Base-by-base conservation (phyloP, 2,888 invertebrate species). In the Drepanosiphum platanoidis region DNA sequence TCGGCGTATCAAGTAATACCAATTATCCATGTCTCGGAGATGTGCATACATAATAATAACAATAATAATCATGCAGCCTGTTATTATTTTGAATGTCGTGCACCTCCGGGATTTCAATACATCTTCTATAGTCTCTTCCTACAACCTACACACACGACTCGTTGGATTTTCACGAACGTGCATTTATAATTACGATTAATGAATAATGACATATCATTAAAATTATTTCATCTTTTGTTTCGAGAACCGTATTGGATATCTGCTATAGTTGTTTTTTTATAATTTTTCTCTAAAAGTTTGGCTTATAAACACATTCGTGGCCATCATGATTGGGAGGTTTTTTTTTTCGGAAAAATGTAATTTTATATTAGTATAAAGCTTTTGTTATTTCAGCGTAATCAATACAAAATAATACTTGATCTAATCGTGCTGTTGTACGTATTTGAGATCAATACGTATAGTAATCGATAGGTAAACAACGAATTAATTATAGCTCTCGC, bases 1-100 rank as follows among this genome's bases (percentile, higher is more conserved):
- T 34, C 70, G 68, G 34, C 27, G 34, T 70, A 80, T 80, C 68
- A 27, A 70, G 52, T 80, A 80, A 80, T 52, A 36, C 11, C 68
- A 80, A 80, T 80, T 80, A 80, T 70, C 68, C 52, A 70, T 52
- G 52, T 52, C 27, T 80, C 22, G 34, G 27, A 80, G 66, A 68
- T 52, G 46, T 27, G 34, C 34, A 46, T 27, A 46, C n/a, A n/a
- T 42, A 66, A 42, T 52, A 52, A 79, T 79, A 36, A 68, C 36
- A 52, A 34, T 75, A 34, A 61, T 52, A 34, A 27, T 39, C 78
- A 80, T 36, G 34, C 68, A 18, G 68, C 34, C 80, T 36, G 80
- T 80, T 80, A 70, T 80, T 42, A 52, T 80, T 80, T 80, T 68
- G 80, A 80, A 70, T 80, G 52, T 70, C 80, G 80, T 80, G 80